Conservation (phyloP, 2,888 invertebrate species). For the Caenorhabditis wallacei region DNA sequence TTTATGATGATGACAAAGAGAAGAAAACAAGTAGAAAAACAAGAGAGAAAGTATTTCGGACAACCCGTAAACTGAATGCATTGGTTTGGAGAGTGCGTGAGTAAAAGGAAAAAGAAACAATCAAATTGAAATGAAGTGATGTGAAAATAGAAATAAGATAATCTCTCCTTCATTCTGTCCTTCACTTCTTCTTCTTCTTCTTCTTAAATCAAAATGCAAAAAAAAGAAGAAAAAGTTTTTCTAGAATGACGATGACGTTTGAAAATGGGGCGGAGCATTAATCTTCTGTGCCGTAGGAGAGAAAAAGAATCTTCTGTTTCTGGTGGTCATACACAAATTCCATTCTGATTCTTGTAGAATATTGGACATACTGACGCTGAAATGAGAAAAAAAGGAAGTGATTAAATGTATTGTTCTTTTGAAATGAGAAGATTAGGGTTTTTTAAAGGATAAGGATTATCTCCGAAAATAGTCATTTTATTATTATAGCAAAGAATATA, state of each 20-base stretch:
- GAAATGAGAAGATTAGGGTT: background rate
- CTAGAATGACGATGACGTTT: conserved; percentile 10
- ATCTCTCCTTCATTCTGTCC: conserved; percentile 1
- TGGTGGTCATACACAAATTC: conserved; percentile 54
- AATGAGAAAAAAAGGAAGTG: conserved; percentile 14
- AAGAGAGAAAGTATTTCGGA: conserved; percentile 15
- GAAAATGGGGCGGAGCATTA: conserved; percentile 35
- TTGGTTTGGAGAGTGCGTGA: conserved; percentile 39
- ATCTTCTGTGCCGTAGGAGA: conserved; percentile 25
- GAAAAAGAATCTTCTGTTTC: conserved; percentile 1
- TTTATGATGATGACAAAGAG: conserved; percentile 4
- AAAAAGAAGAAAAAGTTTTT: background rate
- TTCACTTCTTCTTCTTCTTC: conserved; percentile 17
- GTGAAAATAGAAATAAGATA: conserved; percentile 32
- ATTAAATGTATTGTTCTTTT: conserved; percentile 15
- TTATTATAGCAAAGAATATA: too few species aligned
- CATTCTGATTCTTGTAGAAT: conserved; percentile 61
- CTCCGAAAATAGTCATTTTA: background rate
- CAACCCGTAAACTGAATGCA: conserved; percentile 39
- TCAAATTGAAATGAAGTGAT: conserved; percentile 30
- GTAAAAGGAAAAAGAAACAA: conserved; percentile 14
- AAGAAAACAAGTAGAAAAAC: conserved; percentile 30
- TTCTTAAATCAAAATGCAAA: conserved; percentile 25
- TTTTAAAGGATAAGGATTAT: background rate
- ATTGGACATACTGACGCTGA: conserved; percentile 59